Percentiles rank a stretch among this genome's conserved stretches.
phyloP scores from a whole-genome alignment of 2,797 vertebrate species.

The Bufotes viridis region DNA sequence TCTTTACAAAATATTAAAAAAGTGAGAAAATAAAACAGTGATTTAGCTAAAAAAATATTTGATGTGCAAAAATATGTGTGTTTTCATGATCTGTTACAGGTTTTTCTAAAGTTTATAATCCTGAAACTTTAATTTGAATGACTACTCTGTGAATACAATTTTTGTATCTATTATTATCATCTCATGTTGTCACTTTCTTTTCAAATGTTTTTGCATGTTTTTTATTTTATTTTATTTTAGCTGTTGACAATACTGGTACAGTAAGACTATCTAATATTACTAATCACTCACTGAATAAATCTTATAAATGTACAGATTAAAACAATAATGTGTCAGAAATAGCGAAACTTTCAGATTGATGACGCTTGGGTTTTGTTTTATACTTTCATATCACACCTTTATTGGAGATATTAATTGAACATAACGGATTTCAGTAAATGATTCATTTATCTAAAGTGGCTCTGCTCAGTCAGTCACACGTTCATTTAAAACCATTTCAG shows the following conservation, averaged over 20 bases:
- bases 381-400: slow-evolving; percentile 26
- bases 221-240: neutral
- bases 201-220: neutral
- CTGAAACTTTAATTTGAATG: neutral
- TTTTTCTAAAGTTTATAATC: neutral
- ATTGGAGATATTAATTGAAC: slow-evolving; percentile 43
- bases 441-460: slow-evolving; percentile 62
- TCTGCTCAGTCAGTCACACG: slow-evolving; percentile 53
- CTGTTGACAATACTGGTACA: neutral
- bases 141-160: neutral
- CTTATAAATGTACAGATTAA: neutral
- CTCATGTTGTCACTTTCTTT: neutral
- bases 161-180: neutral
- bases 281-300: neutral
- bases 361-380: slow-evolving; percentile 13
- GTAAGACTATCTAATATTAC: neutral
- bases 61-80: too few species aligned
- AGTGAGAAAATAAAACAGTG: too few species aligned
- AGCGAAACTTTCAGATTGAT: slow-evolving; percentile 25
- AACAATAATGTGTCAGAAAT: neutral
- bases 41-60: too few species aligned
- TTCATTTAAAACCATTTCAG: slow-evolving; percentile 60
- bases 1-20: too few species aligned
- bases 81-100: too few species aligned
- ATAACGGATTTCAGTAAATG: slow-evolving; percentile 59